Base-by-base conservation (phyloP, 2,888 invertebrate genomes). In the Euproctis similis region DNA sequence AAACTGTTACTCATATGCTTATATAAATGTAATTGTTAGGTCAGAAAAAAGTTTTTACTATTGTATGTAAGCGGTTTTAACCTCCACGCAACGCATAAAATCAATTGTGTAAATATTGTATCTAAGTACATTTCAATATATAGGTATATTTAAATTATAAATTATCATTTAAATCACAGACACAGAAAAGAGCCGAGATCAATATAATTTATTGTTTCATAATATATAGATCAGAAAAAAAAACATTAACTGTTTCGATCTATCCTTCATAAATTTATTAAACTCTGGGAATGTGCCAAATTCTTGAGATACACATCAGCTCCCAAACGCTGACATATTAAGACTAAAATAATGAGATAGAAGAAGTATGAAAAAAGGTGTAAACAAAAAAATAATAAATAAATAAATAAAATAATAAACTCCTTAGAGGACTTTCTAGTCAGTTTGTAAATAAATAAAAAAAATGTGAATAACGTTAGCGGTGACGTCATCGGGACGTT, bases 401-500 rank as follows among this genome's bases (percentile, higher is more conserved):
- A 66, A 59, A 61, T 57, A 28, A n/a, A n/a, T n/a, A n/a, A 38
- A 31, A 36, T 23, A 23, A 62, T 51, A 46, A 69, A 70, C 62
- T 77, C 73, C 65, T 67, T 72, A 75, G 70, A 72, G 73, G 71
- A 69, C 66, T 63, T 68, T 71, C 81, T 82, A 84, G 82, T 84
- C 82, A 81, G 70, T 76, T 73, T 81, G 81, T 81, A 84, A 72
- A 81, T 81, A 84, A n/a, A n/a, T n/a, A n/a, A n/a, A n/a, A n/a
- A 68, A 55, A 74, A 67, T 84, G 82, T 84, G 82, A 84, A 82
- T 84, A 84, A 56, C 45, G 44, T 69, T 78, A 80, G 74, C 73
- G 67, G 72, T 66, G 70, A 58, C 77, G 78, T 75, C 78, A 57
- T 59, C 67, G 50, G 46, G 77, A 62, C 78, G 77, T 63, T 70